Evolutionary conservation across 2,113 vertebrate genomes (phyloP).

Genomic region (Pelmatolapia mariae): DNA sequence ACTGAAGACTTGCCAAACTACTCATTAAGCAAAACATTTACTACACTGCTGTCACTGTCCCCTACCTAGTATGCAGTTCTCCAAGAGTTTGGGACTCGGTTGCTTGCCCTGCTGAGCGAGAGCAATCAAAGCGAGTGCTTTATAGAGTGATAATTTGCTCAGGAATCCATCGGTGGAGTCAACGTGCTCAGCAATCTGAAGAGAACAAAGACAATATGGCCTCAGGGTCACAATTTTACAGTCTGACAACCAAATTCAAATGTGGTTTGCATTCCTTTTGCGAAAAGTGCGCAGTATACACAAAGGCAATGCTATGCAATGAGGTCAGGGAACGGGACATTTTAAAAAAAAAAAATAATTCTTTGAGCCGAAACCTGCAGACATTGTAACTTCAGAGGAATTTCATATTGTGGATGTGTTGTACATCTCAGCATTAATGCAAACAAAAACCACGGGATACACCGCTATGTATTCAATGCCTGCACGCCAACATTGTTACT

Average conservation of each 20-base stretch:
- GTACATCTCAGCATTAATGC: not conserved
- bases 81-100: conserved; percentile 70
- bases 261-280: conserved; percentile 36
- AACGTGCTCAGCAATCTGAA: conserved; percentile 71
- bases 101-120: conserved; percentile 77
- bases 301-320: not conserved
- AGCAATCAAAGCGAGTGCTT: conserved; percentile 72
- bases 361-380: not conserved
- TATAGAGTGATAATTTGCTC: conserved; percentile 70
- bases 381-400: not conserved
- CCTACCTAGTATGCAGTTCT: conserved; percentile 74
- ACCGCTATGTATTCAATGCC: rapidly evolving
- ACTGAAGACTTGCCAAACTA: not conserved
- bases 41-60: not conserved
- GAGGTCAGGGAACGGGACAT: conserved; percentile 3
- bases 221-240: not conserved
- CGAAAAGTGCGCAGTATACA: conserved; percentile 18
- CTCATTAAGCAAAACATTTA: conserved; percentile 41
- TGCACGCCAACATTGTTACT: not conserved
- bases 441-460: not conserved
- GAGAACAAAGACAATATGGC: conserved; percentile 3
- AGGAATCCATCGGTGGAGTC: conserved; percentile 66
- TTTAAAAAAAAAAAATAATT: too few relatives aligned
- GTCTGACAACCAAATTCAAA: conserved; percentile 3
- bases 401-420: not conserved